Percentiles rank a stretch among this genome's conserved stretches.
Conservation (phyloP, 2,888 invertebrate species). For the Drosophila mayaguana region DNA sequence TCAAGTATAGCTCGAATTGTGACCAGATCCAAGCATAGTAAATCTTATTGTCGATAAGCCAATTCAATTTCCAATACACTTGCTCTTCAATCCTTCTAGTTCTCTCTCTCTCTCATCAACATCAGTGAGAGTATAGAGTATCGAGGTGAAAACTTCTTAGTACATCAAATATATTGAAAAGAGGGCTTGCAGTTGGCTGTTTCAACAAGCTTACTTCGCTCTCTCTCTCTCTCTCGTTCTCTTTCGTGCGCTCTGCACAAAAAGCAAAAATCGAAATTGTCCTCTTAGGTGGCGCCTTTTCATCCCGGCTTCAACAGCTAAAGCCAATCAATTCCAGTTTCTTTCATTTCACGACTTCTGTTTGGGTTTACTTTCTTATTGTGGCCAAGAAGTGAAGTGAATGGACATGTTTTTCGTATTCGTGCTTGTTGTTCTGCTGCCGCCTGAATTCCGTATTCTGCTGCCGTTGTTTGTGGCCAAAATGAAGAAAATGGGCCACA, state of each 20-base stretch:
- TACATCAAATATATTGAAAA: neutral
- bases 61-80: neutral
- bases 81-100: no score
- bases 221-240: neutral
- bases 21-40: no score
- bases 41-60: no score
- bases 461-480: slow-evolving; percentile 51
- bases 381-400: slow-evolving; percentile 42
- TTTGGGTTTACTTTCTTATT: slow-evolving; percentile 33
- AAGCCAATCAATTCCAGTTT: slow-evolving; percentile 37
- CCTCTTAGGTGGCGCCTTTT: slow-evolving; percentile 29
- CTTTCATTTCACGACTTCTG: slow-evolving; percentile 23
- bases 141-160: neutral
- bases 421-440: slow-evolving; percentile 6
- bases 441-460: slow-evolving; percentile 14
- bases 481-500: slow-evolving; percentile 41
- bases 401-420: slow-evolving; percentile 13
- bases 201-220: slow-evolving; percentile 3
- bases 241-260: neutral
- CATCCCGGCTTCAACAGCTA: slow-evolving; percentile 16
- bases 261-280: slow-evolving; percentile 22
- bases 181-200: slow-evolving; percentile 3
- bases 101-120: neutral
- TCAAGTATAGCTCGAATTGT: no score
- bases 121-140: neutral